Evolutionary conservation across 2,797 vertebrate species (phyloP).

Genomic region (Sebastes paucispinis): DNA sequence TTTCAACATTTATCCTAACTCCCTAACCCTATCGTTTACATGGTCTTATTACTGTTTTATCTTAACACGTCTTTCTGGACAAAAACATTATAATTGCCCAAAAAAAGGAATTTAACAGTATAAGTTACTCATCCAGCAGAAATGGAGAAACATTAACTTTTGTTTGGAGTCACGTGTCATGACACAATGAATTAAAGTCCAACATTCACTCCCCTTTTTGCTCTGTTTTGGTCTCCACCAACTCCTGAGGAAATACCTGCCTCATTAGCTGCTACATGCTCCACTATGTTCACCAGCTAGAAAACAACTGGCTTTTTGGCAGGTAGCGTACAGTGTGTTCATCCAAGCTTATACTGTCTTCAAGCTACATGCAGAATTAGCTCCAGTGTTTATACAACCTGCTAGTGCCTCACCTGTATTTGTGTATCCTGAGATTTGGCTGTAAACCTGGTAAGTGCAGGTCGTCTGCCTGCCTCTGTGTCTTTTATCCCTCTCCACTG

Average conservation of each 20-base stretch:
- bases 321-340: neutral
- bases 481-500: constrained; percentile 20
- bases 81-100: neutral
- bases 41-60: neutral
- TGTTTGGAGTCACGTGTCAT: neutral
- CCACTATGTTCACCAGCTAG: neutral
- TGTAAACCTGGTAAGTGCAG: constrained; percentile 10
- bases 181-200: neutral
- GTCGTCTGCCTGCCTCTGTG: neutral
- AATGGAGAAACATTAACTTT: neutral
- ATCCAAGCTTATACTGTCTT: neutral
- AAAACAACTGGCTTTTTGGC: neutral
- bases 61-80: neutral
- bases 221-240: neutral
- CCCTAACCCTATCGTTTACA: neutral
- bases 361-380: neutral
- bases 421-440: neutral
- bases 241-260: neutral
- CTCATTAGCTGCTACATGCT: neutral
- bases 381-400: neutral
- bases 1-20: neutral
- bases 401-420: neutral
- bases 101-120: neutral
- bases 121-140: neutral
- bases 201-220: neutral